phyloP scores from a whole-genome alignment of 30 jellyfish, hydroid and myxozoan species.

The Turritopsis rubra region DNA sequence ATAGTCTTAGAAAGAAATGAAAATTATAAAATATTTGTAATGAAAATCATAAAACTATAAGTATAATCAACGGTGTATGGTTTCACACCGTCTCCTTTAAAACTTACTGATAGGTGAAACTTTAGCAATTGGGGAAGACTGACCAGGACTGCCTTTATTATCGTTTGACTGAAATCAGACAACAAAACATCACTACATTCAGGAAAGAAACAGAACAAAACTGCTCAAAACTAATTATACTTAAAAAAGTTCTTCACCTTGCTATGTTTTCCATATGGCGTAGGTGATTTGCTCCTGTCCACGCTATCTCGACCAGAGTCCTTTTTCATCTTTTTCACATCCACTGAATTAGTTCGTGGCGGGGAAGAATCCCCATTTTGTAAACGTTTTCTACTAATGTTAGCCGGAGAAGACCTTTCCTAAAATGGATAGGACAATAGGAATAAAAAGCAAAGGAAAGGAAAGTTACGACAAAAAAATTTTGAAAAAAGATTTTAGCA shows the following conservation, averaged over 20 bases:
- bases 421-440: neutral
- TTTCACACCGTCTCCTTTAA: neutral
- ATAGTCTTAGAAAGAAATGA: no score
- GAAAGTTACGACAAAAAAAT: neutral
- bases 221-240: neutral
- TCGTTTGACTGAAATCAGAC: constrained; percentile 25
- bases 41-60: no score
- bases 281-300: constrained; percentile 34
- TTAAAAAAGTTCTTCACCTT: constrained; percentile 66
- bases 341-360: constrained; percentile 70
- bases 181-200: neutral
- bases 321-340: constrained; percentile 61
- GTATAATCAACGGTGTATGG: no score
- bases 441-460: neutral
- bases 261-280: constrained; percentile 77
- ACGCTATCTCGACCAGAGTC: constrained; percentile 37
- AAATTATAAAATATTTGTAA: no score
- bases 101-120: constrained; percentile 89
- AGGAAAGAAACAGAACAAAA: neutral
- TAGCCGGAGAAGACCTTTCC: constrained; percentile 89
- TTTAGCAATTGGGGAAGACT: constrained; percentile 78
- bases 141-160: constrained; percentile 78
- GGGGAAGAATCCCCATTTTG: constrained; percentile 98
- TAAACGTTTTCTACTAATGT: constrained; percentile 54
- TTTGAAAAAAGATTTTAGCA: constrained; percentile 17